Base-by-base conservation (phyloP, 2,888 invertebrate genomes). In the Hirtodrosophila alboralis region DNA sequence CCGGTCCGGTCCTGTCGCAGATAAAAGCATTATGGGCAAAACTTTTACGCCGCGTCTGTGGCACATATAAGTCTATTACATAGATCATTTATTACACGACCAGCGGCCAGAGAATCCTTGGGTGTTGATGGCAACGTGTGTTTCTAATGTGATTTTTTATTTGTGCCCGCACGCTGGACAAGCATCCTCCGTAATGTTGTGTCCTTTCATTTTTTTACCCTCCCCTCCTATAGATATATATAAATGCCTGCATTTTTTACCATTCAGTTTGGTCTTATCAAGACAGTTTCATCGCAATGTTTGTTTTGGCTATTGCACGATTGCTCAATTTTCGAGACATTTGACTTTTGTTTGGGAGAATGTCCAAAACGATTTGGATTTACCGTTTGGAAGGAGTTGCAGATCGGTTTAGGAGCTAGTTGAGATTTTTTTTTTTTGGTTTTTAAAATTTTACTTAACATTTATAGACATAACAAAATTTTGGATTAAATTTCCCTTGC, bases 91-190 rank as follows among this genome's bases (percentile, higher is more conserved):
- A 87, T 88, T 84, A 87, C 79, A 84, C 54, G 58, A 58, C 60
- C 51, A 49, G 53, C 44, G 38, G 38, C 40, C 10, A 40, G 65
- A 53, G 23, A 30, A 21, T 54, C 51, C 34, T 52, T 47, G 34
- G 52, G 58, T 70, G 70, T 73, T 67, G 79, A 73, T 45, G 73
- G 67, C 67, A 63, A 76, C 71, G 85, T 87, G 83, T 84, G 88
- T 87, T 88, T 87, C 83, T 88, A 87, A 88, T 87, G 85, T 85
- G 77, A 74, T 80, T 85, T 85, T 85, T 85, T 84, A 75, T 79
- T 79, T 70, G n/a, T n/a, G 63, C 31, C 49, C 62, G 41, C 56
- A 43, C 60, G 69, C 38, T 30, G 30, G 41, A 47, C 58, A 56
- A 41, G 60, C 49, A 23, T 26, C 41, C 56, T 52, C n/a, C n/a